A percentile compares a stretch with the other conserved stretches of the same genome.
phyloP scores from a whole-genome alignment of 1,140 invertebrate species.

The Drosophila carrolli region DNA sequence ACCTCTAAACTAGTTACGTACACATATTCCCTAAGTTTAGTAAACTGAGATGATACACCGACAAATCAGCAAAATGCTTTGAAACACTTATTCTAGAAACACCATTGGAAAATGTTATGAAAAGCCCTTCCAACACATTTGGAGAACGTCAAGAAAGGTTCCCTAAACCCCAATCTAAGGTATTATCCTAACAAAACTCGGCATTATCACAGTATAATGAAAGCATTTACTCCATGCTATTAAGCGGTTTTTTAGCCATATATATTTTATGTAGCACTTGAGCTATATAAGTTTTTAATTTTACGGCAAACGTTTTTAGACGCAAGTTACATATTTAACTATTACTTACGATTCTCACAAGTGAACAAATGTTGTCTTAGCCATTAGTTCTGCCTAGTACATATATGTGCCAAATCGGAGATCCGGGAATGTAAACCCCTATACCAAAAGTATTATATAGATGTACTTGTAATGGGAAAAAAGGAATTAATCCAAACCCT shows the following conservation, averaged over 20 bases:
- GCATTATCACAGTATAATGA: constrained; percentile 39
- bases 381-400: constrained; percentile 61
- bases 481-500: constrained; percentile 49
- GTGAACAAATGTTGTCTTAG: constrained; percentile 62
- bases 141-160: background rate
- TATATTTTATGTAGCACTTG: constrained; percentile 58
- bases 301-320: constrained; percentile 43
- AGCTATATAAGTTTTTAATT: constrained; percentile 62
- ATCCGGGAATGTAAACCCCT: constrained; percentile 3
- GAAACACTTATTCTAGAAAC: background rate
- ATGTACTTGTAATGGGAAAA: constrained; percentile 15
- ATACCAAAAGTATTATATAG: constrained; percentile 32
- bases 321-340: constrained; percentile 29
- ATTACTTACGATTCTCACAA: constrained; percentile 31
- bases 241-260: constrained; percentile 40
- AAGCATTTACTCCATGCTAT: constrained; percentile 61
- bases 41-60: constrained; percentile 16
- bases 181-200: constrained; percentile 14
- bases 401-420: constrained; percentile 68
- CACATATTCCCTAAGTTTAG: constrained; percentile 26
- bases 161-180: background rate
- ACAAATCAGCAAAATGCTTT: constrained; percentile 48
- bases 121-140: background rate
- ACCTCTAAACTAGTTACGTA: constrained; percentile 12
- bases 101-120: background rate